These are phyloP conservation scores for Stictocephala bisonia DNA, from an alignment of 2,888 invertebrate species.

Conservation along the genomic window DNA sequence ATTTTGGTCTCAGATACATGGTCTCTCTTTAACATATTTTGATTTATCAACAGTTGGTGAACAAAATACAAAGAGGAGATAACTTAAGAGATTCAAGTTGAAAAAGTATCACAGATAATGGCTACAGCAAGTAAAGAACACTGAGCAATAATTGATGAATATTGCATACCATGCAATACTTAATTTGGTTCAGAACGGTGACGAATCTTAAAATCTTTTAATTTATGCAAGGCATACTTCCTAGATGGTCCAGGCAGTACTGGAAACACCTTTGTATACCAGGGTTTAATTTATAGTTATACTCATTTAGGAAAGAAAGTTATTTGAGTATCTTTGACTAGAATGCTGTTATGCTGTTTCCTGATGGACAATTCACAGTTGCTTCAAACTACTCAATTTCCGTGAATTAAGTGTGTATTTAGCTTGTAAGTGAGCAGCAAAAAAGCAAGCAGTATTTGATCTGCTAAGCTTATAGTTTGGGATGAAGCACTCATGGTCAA, in stretches of 20 bases:
- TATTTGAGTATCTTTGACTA: constrained; percentile 51
- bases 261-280: constrained; percentile 62
- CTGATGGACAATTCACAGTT: constrained; percentile 60
- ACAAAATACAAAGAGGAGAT: constrained; percentile 47
- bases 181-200: constrained; percentile 49
- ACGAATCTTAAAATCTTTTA: constrained; percentile 38
- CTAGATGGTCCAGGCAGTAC: constrained; percentile 62
- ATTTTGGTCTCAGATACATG: no score
- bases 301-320: constrained; percentile 16
- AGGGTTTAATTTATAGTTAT: constrained; percentile 23
- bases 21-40: neutral
- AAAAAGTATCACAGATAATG: neutral
- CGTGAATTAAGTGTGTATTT: constrained; percentile 51
- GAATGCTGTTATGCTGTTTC: constrained; percentile 56
- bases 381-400: constrained; percentile 59
- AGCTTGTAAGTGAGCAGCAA: constrained; percentile 51
- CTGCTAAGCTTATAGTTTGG: constrained; percentile 43
- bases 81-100: neutral
- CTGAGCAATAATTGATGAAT: no score
- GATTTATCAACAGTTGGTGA: neutral
- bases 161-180: no score
- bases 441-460: constrained; percentile 48
- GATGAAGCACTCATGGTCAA: constrained; percentile 54
- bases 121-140: constrained; percentile 48
- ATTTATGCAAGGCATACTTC: constrained; percentile 15